Base-by-base conservation (phyloP, 2,888 invertebrate genomes). In the Cotesia congregata region DNA sequence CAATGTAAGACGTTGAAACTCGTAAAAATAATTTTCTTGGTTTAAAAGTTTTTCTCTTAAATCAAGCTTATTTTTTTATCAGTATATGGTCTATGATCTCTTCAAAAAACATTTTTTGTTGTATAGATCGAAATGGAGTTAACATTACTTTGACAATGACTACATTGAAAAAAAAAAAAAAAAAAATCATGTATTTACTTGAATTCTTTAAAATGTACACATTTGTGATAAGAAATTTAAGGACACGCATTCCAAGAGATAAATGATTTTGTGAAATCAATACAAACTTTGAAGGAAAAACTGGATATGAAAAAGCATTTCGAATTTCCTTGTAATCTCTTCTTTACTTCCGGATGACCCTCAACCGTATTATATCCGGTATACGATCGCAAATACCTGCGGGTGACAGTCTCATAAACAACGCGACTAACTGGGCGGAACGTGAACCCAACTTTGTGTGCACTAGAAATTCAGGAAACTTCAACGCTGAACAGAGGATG, bases 371-470 rank as follows among this genome's bases (percentile, higher is more conserved):
- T 20, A 67, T 67, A 12, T 60, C 62, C n/a, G 39, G 60, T 39
- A 50, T 50, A 50, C 12, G 12, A 50, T 50, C 50, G 12, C 50
- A 50, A 50, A 50, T 15, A 20, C 40, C 40, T 72, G n/a, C 6
- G 71, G 20, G 62, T 40, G 39, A n/a, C 60, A 40, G 15, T 15
- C 62, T 5, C 17, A 39, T 40, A 62, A 61, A 72, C 71, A 72
- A 39, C 71, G 59, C 5, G 60, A 20, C 30, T 59, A 59, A 70
- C 70, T 70, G 60, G 30, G 60, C 59, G 70, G 59, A 70, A 70
- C 60, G 20, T 70, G 17, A 7, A 30, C 30, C 20, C 60, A 70
- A 20, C 30, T 70, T 70, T 12, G 38, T n/a, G 20, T 59, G 6
- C 20, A 59, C 59, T 68, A 7, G 2, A 38, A 70, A n/a, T 70